Conservation (phyloP, 2,113 vertebrate genomes). For the Passerina amoena region DNA sequence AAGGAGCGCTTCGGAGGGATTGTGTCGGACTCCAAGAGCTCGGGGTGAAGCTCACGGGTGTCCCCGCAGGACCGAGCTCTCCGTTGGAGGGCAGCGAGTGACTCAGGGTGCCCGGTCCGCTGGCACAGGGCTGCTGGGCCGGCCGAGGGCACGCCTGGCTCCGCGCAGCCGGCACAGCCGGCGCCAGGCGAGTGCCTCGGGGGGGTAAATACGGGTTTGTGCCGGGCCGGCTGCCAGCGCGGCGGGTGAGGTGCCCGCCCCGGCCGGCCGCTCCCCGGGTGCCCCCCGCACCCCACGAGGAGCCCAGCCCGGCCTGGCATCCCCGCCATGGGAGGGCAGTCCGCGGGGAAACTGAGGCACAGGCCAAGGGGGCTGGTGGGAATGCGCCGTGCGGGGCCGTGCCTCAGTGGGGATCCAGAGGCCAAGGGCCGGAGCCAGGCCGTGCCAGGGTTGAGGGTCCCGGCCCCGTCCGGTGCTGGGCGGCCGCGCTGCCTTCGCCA, state of each 20-base stretch:
- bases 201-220: neutral
- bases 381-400: accelerated
- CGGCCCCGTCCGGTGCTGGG: neutral
- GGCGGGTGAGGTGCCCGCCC: neutral
- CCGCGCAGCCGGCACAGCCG: neutral
- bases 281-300: neutral
- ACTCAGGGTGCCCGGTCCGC: neutral
- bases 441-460: neutral
- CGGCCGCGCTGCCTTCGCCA: neutral
- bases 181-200: neutral
- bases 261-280: neutral
- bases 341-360: neutral
- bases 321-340: accelerated
- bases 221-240: neutral
- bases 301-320: neutral
- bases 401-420: accelerated
- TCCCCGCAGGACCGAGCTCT: accelerated
- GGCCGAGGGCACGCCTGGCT: neutral
- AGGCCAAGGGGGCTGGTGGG: accelerated
- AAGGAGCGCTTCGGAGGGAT: accelerated
- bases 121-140: neutral
- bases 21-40: accelerated
- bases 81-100: neutral
- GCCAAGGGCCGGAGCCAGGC: accelerated
- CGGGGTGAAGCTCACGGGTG: accelerated